phyloP scores from a whole-genome alignment of 2,888 invertebrate genomes.

The Yponomeuta cagnagella region DNA sequence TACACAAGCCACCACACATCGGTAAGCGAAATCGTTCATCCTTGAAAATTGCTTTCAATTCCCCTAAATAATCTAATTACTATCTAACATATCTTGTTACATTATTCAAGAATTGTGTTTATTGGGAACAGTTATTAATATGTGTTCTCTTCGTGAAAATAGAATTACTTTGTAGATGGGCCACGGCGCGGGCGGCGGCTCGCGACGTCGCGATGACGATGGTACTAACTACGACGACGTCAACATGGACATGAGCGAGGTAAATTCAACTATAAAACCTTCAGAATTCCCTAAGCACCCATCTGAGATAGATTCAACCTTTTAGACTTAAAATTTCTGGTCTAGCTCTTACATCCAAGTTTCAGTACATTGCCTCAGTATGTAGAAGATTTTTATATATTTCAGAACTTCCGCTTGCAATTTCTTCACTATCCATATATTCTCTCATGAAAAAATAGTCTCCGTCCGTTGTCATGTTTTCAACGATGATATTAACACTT shows the following conservation, averaged over 20 bases:
- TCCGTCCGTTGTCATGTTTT: slow-evolving; percentile 33
- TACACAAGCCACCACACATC: slow-evolving; percentile 42
- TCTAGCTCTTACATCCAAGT: background rate
- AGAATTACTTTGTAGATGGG: slow-evolving; percentile 73
- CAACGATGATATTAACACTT: slow-evolving; percentile 75
- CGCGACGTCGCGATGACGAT: slow-evolving; percentile 57
- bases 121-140: slow-evolving; percentile 46
- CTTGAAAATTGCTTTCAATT: background rate
- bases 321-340: background rate
- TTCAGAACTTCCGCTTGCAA: slow-evolving; percentile 17
- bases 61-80: background rate
- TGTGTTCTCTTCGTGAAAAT: slow-evolving; percentile 77
- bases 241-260: slow-evolving; percentile 88
- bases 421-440: slow-evolving; percentile 19
- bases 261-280: slow-evolving; percentile 41
- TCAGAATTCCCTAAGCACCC: slow-evolving; percentile 3
- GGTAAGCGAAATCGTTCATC: slow-evolving; percentile 41
- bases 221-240: slow-evolving; percentile 85
- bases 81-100: background rate
- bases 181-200: slow-evolving; percentile 33
- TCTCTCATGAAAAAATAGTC: slow-evolving; percentile 18
- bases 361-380: background rate
- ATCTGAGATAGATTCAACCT: slow-evolving; percentile 2
- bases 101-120: slow-evolving; percentile 21
- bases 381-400: background rate